Base-by-base conservation (phyloP, 2,113 vertebrate species). In the Scomber japonicus region DNA sequence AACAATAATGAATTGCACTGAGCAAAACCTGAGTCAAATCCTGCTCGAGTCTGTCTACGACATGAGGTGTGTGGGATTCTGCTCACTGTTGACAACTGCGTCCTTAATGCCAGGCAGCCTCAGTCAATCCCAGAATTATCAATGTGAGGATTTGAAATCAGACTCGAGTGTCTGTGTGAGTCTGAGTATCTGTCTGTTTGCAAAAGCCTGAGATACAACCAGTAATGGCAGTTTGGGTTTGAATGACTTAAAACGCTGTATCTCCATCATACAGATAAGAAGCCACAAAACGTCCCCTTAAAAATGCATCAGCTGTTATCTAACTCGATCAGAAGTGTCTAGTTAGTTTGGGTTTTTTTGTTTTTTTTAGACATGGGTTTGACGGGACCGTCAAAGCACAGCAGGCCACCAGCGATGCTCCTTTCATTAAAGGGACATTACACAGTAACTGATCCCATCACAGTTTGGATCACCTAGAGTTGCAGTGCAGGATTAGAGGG, bases 21-120 rank as follows among this genome's bases (percentile, higher is more conserved):
- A 91, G 91, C 88, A 82, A 87, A 91, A 92, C 93, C 93, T 93
- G 93, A 94, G 92, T 93, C 85, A 82, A 88, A 92, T 89, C 87
- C 88, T 82, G 84, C 80, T 86, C 59, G 74, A 83, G 35, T 40
- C 35, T 40, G 35, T 40, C 35, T 40, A 40, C 68, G 45, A 75
- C 77, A 30, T 82, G 89, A 86, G 85, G 83, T 73, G 85, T 60
- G 75, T 19, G 31, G 56, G 83, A 79, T 60, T 86, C 62, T 68
- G 71, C 84, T 83, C 82, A 71, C 74, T 44, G 76, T 44, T 59
- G 62, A 79, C 68, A 45, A 78, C 82, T 50, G 75, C 73, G 80
- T 73, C 74, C 65, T 79, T 44, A 51, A 30, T 54, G 53, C 63
- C 81, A 72, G 86, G 80, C 82, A 76, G 68, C 72, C 72, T 90